These are phyloP conservation scores for Rhynchophorus ferrugineus DNA, from an alignment of 1,140 invertebrate genomes.

Conservation along the genomic window DNA sequence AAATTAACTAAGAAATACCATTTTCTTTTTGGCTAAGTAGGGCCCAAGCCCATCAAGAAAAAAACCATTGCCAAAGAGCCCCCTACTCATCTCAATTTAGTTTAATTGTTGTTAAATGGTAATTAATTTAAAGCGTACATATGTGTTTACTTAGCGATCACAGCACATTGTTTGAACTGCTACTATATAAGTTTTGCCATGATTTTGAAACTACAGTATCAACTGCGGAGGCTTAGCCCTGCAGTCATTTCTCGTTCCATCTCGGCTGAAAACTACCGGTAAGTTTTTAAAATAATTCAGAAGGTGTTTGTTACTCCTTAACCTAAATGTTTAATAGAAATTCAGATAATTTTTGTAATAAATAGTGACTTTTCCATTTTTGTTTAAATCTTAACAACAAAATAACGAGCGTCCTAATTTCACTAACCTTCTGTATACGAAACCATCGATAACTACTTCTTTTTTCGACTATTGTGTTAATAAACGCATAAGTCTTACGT, in stretches of 20 bases:
- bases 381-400: no score
- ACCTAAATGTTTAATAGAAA: no score
- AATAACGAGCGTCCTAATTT: no score
- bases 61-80: slow-evolving; percentile 1
- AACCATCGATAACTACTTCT: no score
- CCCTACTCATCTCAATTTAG: slow-evolving; percentile 13
- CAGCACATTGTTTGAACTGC: slow-evolving; percentile 21
- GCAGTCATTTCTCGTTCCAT: slow-evolving; percentile 18
- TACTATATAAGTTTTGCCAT: slow-evolving; percentile 27
- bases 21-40: not conserved
- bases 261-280: slow-evolving; percentile 22
- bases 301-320: no score
- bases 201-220: slow-evolving; percentile 24
- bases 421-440: no score
- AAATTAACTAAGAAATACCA: not conserved
- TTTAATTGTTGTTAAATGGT: slow-evolving; percentile 23
- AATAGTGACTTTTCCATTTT: no score
- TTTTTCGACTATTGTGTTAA: no score
- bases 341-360: no score
- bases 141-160: slow-evolving; percentile 25
- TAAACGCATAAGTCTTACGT: no score
- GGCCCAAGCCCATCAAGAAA: not conserved
- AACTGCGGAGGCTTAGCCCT: slow-evolving; percentile 21
- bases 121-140: slow-evolving; percentile 23
- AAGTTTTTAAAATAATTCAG: slow-evolving; percentile 5